These are phyloP conservation scores for Porites lutea DNA, from an alignment of 64 coral and sea anemone species.

Conservation along the genomic window DNA sequence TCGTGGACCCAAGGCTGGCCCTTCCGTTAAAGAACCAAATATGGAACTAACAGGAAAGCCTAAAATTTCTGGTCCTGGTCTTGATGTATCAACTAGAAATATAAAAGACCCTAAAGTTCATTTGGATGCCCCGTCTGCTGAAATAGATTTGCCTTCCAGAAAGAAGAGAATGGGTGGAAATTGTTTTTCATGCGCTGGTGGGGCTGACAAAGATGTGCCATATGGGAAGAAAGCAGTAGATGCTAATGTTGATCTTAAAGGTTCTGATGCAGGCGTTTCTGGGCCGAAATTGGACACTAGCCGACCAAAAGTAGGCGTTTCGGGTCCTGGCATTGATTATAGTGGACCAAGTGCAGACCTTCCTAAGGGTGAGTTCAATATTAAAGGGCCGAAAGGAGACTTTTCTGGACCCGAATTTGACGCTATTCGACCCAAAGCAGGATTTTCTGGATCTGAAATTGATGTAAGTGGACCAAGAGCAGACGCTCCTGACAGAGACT, in stretches of 20 bases:
- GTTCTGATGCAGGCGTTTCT: not conserved
- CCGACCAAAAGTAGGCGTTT: not conserved
- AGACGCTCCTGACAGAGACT: not conserved
- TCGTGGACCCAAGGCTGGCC: not conserved
- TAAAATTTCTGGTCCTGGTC: not conserved
- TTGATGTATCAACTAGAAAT: not conserved
- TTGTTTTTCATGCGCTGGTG: slow-evolving; percentile 20
- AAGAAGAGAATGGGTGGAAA: slow-evolving; percentile 1
- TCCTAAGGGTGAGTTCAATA: no score
- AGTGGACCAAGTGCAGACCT: no score
- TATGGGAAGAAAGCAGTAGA: slow-evolving; percentile 23
- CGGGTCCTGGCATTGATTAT: no score
- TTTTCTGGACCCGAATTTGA: not conserved
- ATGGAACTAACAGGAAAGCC: not conserved
- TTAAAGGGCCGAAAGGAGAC: no score
- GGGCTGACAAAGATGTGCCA: slow-evolving; percentile 11
- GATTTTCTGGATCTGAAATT: no score
- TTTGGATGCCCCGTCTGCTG: not conserved
- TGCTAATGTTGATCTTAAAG: not conserved
- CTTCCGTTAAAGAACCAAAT: not conserved
- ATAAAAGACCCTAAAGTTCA: not conserved
- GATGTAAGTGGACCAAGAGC: not conserved
- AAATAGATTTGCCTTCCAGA: not conserved
- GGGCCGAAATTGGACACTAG: not conserved
- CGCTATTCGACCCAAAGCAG: no score